Percentiles rank a stretch among this genome's conserved stretches.
These are phyloP conservation scores for Sebastes diaconus DNA, from an alignment of 2,797 vertebrate species.

Conservation along the genomic window DNA sequence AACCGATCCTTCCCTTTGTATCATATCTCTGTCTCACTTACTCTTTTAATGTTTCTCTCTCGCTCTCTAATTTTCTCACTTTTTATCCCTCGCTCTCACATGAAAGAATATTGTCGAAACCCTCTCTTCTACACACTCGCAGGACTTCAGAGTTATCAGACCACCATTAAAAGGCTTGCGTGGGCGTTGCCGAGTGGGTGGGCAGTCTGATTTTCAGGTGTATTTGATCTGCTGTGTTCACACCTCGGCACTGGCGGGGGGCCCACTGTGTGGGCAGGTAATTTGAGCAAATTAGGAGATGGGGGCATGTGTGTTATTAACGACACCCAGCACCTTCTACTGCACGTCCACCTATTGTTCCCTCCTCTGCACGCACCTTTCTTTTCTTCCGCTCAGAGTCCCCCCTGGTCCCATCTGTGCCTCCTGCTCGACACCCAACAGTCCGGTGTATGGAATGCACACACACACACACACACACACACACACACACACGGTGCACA, in stretches of 20 bases:
- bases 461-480: neutral
- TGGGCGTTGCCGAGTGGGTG: slow-evolving; percentile 67
- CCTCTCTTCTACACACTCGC: neutral
- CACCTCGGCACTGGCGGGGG: slow-evolving; percentile 70
- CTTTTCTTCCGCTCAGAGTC: slow-evolving; percentile 59
- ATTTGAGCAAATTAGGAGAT: slow-evolving; percentile 84
- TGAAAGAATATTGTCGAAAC: slow-evolving; percentile 1
- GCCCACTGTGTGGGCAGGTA: slow-evolving; percentile 74
- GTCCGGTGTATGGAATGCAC: slow-evolving; percentile 52
- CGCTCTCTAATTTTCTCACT: slow-evolving; percentile 13
- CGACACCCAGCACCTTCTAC: slow-evolving; percentile 68
- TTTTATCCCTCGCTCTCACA: neutral
- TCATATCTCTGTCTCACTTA: slow-evolving; percentile 12
- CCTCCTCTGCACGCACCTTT: slow-evolving; percentile 63
- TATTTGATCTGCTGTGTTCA: slow-evolving; percentile 80
- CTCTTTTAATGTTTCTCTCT: slow-evolving; percentile 21
- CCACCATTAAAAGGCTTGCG: slow-evolving; percentile 62
- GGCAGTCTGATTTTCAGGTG: slow-evolving; percentile 79
- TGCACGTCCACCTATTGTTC: slow-evolving; percentile 74
- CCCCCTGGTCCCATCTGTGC: slow-evolving; percentile 61
- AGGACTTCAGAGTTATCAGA: slow-evolving; percentile 21
- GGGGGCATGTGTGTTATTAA: slow-evolving; percentile 72
- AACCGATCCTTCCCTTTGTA: slow-evolving; percentile 65
- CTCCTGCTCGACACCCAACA: slow-evolving; percentile 58
- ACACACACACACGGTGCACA: slow-evolving; percentile 31